phyloP scores from a whole-genome alignment of 35 echinoderm and acorn worm genomes.

The Strongylocentrotus purpuratus region DNA sequence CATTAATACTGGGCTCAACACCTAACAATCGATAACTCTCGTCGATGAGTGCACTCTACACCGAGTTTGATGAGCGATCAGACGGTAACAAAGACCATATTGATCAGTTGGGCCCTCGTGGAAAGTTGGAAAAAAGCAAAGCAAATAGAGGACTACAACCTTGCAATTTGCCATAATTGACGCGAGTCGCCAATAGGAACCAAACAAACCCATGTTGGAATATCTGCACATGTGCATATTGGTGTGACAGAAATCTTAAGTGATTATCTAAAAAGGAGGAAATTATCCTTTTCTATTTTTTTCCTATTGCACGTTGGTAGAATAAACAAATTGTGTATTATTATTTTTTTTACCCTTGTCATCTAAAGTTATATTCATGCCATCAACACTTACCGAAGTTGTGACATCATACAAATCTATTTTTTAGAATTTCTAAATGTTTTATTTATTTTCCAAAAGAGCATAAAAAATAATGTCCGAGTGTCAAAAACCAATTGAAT shows the following conservation, averaged over 20 bases:
- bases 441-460: too few species aligned
- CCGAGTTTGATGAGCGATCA: neutral
- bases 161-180: neutral
- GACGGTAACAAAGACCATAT: neutral
- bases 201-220: neutral
- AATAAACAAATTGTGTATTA: too few species aligned
- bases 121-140: neutral
- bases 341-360: too few species aligned
- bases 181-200: neutral
- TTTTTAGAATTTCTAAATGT: too few species aligned
- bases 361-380: neutral
- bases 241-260: too few species aligned
- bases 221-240: neutral
- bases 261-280: neutral
- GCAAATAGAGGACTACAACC: neutral
- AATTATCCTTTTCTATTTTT: too few species aligned
- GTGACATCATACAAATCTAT: too few species aligned
- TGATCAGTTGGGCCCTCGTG: neutral
- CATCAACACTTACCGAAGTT: too few species aligned
- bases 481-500: too few species aligned
- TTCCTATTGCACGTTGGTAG: too few species aligned
- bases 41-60: neutral
- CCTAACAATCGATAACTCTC: neutral
- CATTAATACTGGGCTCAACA: too few species aligned
- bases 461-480: too few species aligned